A percentile compares a stretch with the other conserved stretches of the same genome.
phyloP scores from a whole-genome alignment of 2,797 vertebrate genomes.

The Remorina albescens region DNA sequence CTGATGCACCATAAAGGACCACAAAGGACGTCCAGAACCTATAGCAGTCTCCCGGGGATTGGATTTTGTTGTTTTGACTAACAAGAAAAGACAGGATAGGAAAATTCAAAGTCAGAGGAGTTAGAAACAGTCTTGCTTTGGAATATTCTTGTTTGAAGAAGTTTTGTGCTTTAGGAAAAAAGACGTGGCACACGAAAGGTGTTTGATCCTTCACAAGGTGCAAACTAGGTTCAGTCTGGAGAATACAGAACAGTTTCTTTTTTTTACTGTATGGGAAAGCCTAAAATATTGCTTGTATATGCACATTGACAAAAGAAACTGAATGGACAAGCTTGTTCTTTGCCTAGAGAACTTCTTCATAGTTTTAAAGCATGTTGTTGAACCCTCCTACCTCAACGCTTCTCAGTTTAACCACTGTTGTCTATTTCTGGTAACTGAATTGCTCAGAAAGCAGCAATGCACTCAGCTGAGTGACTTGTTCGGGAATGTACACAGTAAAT shows the following conservation, averaged over 20 bases:
- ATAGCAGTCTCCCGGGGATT: conserved; percentile 46
- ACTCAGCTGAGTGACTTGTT: not conserved
- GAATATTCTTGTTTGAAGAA: conserved; percentile 55
- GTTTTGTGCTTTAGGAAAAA: conserved; percentile 47
- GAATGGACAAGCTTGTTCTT: conserved; percentile 19
- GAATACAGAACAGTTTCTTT: too few relatives aligned
- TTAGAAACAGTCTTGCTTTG: conserved; percentile 48
- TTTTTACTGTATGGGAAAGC: conserved; percentile 3
- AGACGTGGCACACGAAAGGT: conserved; percentile 22
- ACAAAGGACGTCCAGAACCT: conserved; percentile 52
- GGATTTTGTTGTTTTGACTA: conserved; percentile 59
- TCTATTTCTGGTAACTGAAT: conserved; percentile 10
- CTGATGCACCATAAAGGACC: conserved; percentile 74
- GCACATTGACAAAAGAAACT: not conserved
- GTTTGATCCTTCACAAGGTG: conserved; percentile 49
- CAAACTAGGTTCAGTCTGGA: conserved; percentile 34
- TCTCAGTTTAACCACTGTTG: not conserved
- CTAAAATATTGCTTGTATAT: not conserved
- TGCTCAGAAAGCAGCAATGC: conserved; percentile 11
- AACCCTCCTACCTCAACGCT: conserved; percentile 11
- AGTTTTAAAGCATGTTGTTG: conserved; percentile 1
- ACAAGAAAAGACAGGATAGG: conserved; percentile 43
- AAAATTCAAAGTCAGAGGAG: conserved; percentile 41
- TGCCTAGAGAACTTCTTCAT: not conserved
- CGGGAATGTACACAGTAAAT: not conserved